Evolutionary conservation across 2,888 invertebrate genomes (phyloP), one percentile per base, ranked within the genome.

Genomic region (Calameuta filiformis): DNA sequence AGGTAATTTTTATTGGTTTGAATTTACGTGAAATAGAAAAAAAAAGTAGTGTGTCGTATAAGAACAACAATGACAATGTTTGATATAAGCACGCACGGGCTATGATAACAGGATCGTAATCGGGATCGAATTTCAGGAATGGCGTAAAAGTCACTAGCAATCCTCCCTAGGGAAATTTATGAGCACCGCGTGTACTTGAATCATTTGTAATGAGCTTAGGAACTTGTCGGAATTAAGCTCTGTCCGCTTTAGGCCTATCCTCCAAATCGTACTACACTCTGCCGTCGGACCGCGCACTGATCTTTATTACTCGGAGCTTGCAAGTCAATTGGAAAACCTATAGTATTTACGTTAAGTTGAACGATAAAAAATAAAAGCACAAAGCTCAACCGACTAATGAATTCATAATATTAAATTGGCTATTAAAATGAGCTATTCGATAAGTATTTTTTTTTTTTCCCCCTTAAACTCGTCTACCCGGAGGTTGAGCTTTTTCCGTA

Each of bases 211-310:
- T 71, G 23, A 71, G 33, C 71, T 71, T 71, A 71, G 33, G 71
- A 34, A 71, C 34, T 71, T 12, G 6, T 31, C 33, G 71, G 33
- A 71, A 71, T 71, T 71, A 71, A 34, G 31, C 71, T 71, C 31
- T 31, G 15, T 31, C 71, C 40, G 56, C 56, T 12, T 33, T 77
- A 77, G 77, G 77, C 77, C 77, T 77, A 77, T 75, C 74, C 77
- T 37, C 74, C 71, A 69, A 75, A 75, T 68, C 76, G 76, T 23
- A 73, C 37, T 75, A 75, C 76, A 77, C 73, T 71, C 76, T 40
- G 78, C 85, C 85, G 85, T 85, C 85, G 85, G 85, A 83, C 56
- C 75, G 73, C 79, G 79, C 73, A 31, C 56, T 12, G 77, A 68
- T 75, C 73, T 33, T 31, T 35, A 76, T 77, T 75, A 78, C 79